Percentiles rank a stretch among this genome's conserved stretches.
Evolutionary conservation across 2,797 vertebrate genomes (phyloP).

Genomic region (Carapus acus): DNA sequence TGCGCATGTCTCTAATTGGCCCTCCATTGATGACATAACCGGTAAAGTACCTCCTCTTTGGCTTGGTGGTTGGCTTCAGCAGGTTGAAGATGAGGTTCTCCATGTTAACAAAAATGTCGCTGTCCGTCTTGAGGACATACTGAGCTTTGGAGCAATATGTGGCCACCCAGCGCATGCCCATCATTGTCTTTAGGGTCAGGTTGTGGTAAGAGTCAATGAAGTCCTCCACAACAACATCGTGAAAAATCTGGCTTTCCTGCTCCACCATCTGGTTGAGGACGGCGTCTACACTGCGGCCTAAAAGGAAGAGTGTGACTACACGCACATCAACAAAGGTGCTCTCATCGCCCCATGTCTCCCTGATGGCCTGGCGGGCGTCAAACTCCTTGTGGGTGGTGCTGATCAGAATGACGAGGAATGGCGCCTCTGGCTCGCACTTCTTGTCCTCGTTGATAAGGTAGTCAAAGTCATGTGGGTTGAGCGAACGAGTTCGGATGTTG

Average conservation of each 20-base stretch:
- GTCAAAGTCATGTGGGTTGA: slow-evolving; percentile 92
- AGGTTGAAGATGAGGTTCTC: slow-evolving; percentile 97
- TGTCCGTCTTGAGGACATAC: slow-evolving; percentile 98
- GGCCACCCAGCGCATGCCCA: slow-evolving; percentile 98
- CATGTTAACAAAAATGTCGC: slow-evolving; percentile 99
- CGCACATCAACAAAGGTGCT: slow-evolving; percentile 87
- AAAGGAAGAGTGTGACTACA: slow-evolving; percentile 87
- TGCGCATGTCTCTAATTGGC: slow-evolving; percentile 94
- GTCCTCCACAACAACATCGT: slow-evolving; percentile 95
- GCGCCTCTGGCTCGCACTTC: slow-evolving; percentile 84
- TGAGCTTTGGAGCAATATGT: slow-evolving; percentile 91
- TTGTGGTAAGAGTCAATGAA: slow-evolving; percentile 98
- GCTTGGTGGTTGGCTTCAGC: slow-evolving; percentile 90
- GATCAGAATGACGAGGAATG: slow-evolving; percentile 95
- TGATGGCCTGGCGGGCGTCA: slow-evolving; percentile 93
- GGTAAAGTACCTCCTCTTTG: slow-evolving; percentile 92
- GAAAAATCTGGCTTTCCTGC: slow-evolving; percentile 98
- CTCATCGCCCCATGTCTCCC: slow-evolving; percentile 97
- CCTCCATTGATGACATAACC: slow-evolving; percentile 97
- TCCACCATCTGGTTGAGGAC: slow-evolving; percentile 98
- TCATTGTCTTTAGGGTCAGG: slow-evolving; percentile 94
- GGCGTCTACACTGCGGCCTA: slow-evolving; percentile 84
- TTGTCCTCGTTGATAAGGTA: slow-evolving; percentile 92
- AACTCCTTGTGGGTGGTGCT: slow-evolving; percentile 99
- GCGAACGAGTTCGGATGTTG: slow-evolving; percentile 93